Base-by-base conservation (phyloP, 2,888 invertebrate species). In the Hypselothyrea guttata region DNA sequence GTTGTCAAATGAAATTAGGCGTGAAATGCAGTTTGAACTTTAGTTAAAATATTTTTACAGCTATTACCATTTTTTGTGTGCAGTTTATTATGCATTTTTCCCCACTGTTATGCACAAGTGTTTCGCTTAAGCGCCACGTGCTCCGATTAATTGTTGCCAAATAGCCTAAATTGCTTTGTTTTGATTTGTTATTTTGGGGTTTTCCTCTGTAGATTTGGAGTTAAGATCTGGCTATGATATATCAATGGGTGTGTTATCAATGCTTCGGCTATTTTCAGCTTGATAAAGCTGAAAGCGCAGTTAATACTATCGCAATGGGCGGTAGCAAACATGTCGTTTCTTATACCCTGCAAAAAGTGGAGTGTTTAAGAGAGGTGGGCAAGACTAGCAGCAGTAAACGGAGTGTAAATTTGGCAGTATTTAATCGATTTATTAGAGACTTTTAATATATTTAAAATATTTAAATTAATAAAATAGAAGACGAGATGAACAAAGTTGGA, bases 1-100 rank as follows among this genome's bases (percentile, higher is more conserved):
- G 77, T 82, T 86, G 78, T 86, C 78, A 79, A 59, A 73, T 64
- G 63, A 86, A 79, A 86, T 79, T 79, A 79, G 78, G 70, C 78
- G 59, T 84, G 63, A 86, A 78, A 86, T 86, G 84, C 60, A 70
- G 84, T 70, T 81, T 86, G 82, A 77, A 81, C 77, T 64, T 75
- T 75, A 58, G 41, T 49, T 59, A 30, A 85, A 63, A 71, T 85
- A 66, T 67, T 78, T 82, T 49, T 42, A 53, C 47, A 55, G 38
- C 33, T 15, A 34, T 48, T 52, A 42, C 35, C 22, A 22, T 22
- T 22, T 37, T 16, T n/a, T 38, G 38, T 37, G 13, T 38, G 7
- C 38, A 16, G 15, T 37, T 37, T 37, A 9, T 37, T 13, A 15
- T 9, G 22, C 37, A 61, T 52, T 42, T 34, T 47, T 38, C 38